Evolutionary conservation across 2,113 vertebrate species (phyloP).

Genomic region (Silurus asotus): DNA sequence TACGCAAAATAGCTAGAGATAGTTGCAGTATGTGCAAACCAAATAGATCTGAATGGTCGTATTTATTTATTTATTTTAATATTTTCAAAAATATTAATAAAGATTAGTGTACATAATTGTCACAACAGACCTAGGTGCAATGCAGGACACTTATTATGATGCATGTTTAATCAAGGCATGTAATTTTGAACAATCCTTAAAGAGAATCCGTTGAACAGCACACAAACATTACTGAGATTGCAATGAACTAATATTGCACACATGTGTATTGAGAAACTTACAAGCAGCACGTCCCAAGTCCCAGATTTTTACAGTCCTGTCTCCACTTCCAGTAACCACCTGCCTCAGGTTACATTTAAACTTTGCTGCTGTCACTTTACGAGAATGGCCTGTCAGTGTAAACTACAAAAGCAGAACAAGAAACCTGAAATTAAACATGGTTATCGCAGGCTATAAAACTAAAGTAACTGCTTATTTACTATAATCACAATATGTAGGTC

Average conservation of each 20-base stretch:
- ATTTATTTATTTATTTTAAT: no score
- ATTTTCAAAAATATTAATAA: neutral
- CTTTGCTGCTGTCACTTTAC: conserved; percentile 84
- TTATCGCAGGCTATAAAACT: neutral
- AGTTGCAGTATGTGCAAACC: neutral
- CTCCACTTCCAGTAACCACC: conserved; percentile 83
- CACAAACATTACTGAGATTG: neutral
- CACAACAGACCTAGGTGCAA: neutral
- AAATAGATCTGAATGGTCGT: neutral
- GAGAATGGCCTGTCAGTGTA: conserved; percentile 84
- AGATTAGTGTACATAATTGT: neutral
- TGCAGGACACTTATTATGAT: neutral
- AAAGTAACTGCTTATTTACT: neutral
- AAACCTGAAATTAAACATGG: conserved; percentile 2
- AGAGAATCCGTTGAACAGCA: neutral
- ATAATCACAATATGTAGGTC: neutral
- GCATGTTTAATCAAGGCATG: neutral
- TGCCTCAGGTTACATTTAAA: conserved; percentile 76
- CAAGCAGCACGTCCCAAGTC: conserved; percentile 81
- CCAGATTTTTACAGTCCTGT: conserved; percentile 83
- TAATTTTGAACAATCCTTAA: neutral
- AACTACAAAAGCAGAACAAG: conserved; percentile 66
- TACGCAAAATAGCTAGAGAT: neutral
- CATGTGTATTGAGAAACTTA: conserved; percentile 61
- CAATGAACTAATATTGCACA: neutral